Evolutionary conservation across 2,888 invertebrate genomes (phyloP), one percentile per base, ranked within the genome.

Genomic region (Tyria jacobaeae): DNA sequence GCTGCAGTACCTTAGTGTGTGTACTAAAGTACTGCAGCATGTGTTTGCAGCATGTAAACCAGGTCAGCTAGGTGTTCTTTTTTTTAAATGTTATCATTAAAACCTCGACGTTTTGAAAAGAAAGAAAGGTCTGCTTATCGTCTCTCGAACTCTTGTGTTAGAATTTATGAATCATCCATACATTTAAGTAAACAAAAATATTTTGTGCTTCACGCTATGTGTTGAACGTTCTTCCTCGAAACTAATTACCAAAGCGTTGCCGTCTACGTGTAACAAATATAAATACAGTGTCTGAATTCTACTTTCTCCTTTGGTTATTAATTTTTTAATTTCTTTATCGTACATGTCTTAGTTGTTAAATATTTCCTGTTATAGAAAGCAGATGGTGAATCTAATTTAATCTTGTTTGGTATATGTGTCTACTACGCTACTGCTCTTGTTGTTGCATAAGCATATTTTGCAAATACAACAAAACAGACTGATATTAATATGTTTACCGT

Each of bases 181-280:
- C n/a, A n/a, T n/a, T n/a, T n/a, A n/a, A 52, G 44, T 52, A 52
- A 58, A 52, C 51, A 44, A 52, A 58, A 44, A 58, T 58, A 52
- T 47, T 50, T 51, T 52, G 51, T 31, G 17, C 44, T 6, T 9
- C 17, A 35, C 17, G n/a, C 15, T 17, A 7, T 34, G 51, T 15
- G 34, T 51, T 51, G 35, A 24, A 35, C 6, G 35, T 51, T 51
- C 35, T 51, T 51, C 51, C 35, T 15, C 35, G 21, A 21, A 35
- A 34, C 51, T 35, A 51, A 51, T 51, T 51, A 51, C 35, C 24
- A 21, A 21, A 3, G 2, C 1, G 1, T 51, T 35, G 24, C 21
- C 35, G 35, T 47, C 47, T 15, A 27, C 27, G 3, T 27, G 27
- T 27, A 27, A 47, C 17, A 24, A 27, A 34, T 21, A 10, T 41